Evolutionary conservation across 2,113 vertebrate species (phyloP).

Genomic region (Otus sunia): DNA sequence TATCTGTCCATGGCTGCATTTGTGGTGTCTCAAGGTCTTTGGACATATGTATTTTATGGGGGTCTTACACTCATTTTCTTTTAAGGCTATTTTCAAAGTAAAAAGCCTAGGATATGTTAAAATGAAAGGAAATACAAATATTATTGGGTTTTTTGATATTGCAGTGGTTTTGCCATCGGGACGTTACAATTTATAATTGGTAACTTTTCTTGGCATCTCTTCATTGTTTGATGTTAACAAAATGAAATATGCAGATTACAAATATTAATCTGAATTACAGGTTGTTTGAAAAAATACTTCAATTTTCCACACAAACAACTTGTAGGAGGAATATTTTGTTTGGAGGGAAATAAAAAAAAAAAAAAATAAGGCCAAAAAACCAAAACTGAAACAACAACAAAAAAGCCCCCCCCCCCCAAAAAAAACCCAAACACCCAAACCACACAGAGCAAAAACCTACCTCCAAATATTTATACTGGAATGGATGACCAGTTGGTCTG

Average conservation of each 20-base stretch:
- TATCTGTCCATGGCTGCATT: neutral
- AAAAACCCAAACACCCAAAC: neutral
- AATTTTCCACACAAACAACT: neutral
- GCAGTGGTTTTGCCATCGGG: neutral
- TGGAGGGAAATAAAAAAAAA: neutral
- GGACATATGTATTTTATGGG: neutral
- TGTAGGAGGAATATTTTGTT: neutral
- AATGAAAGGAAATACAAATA: neutral
- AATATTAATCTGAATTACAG: neutral
- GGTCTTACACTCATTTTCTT: neutral
- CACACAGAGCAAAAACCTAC: neutral
- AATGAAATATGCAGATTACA: neutral
- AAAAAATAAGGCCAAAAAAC: neutral
- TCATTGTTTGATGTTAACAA: neutral
- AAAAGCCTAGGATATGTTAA: neutral
- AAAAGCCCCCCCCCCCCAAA: neutral
- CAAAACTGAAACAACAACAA: neutral
- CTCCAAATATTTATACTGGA: neutral
- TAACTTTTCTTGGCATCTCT: neutral
- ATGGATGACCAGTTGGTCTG: neutral
- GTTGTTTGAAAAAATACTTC: neutral
- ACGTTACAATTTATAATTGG: neutral
- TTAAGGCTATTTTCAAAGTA: neutral
- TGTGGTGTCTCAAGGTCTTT: neutral
- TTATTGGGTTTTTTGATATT: fast-evolving